Conservation (phyloP, 2,888 invertebrate genomes). For the Drosophila neotestacea region DNA sequence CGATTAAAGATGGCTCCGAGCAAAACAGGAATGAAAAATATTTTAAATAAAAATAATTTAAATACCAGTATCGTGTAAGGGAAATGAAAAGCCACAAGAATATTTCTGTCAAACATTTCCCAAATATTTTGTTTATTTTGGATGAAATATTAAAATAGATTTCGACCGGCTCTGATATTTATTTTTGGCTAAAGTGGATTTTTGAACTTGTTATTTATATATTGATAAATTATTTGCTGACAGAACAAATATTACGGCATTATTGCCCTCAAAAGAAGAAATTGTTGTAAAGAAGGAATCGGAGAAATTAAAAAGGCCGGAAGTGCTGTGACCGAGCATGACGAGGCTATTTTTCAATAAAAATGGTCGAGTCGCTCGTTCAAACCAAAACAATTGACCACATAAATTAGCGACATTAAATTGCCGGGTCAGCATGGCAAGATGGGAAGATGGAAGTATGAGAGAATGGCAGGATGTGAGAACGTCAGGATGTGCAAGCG, state of each 20-base stretch:
- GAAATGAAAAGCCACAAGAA: slow-evolving; percentile 11
- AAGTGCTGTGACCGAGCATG: slow-evolving; percentile 50
- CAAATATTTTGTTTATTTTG: background rate
- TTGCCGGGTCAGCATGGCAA: slow-evolving; percentile 38
- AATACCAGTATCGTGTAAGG: background rate
- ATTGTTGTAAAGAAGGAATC: slow-evolving; percentile 19
- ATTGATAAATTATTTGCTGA: slow-evolving; percentile 3
- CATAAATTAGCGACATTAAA: slow-evolving; percentile 78
- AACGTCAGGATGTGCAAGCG: slow-evolving; percentile 71
- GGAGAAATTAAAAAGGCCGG: slow-evolving; percentile 37
- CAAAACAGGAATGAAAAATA: background rate
- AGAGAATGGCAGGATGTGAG: slow-evolving; percentile 43
- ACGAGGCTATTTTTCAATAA: slow-evolving; percentile 59
- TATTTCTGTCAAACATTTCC: slow-evolving; percentile 2
- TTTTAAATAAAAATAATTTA: slow-evolving; percentile 5
- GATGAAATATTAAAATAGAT: slow-evolving; percentile 3
- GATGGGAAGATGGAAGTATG: slow-evolving; percentile 12
- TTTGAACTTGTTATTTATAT: slow-evolving; percentile 2
- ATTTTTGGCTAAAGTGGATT: background rate
- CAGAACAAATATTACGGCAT: slow-evolving; percentile 4
- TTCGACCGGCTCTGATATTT: background rate
- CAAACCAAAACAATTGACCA: slow-evolving; percentile 78
- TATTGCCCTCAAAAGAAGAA: background rate
- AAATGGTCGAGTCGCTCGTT: slow-evolving; percentile 64
- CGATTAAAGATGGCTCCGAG: slow-evolving; percentile 34